Evolutionary conservation across 1,140 invertebrate genomes (phyloP).

Genomic region (Bilobella aurantiaca): DNA sequence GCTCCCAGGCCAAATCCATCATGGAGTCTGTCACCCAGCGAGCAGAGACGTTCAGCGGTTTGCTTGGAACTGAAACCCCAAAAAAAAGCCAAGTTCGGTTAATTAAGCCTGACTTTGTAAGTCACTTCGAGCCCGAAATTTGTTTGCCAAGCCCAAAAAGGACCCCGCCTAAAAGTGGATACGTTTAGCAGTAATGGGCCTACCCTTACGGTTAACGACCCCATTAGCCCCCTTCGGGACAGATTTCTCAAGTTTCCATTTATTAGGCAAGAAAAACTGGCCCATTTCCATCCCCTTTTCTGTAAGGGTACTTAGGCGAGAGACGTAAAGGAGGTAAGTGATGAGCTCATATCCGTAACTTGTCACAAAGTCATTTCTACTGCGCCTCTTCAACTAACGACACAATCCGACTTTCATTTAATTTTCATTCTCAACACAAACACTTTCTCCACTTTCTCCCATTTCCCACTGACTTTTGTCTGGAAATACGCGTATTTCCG

Average conservation of each 20-base stretch:
- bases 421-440: too few relatives aligned
- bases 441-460: background rate
- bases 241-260: background rate
- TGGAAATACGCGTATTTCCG: too few relatives aligned
- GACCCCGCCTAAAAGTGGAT: too few relatives aligned
- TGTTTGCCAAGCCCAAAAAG: too few relatives aligned
- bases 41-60: constrained; percentile 66
- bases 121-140: too few relatives aligned
- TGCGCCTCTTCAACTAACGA: background rate
- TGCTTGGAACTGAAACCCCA: constrained; percentile 58
- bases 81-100: background rate
- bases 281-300: background rate
- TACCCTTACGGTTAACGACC: background rate
- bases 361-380: background rate
- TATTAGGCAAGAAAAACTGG: background rate
- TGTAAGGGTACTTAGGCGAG: too few relatives aligned
- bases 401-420: too few relatives aligned
- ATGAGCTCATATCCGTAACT: background rate
- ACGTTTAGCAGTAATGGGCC: background rate
- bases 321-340: background rate
- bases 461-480: too few relatives aligned
- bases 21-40: constrained; percentile 60
- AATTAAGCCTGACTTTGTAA: background rate
- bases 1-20: constrained; percentile 65
- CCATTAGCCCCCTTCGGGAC: background rate